Conservation (phyloP, 2,797 vertebrate species). For the Parauchenoglanis punctatus region DNA sequence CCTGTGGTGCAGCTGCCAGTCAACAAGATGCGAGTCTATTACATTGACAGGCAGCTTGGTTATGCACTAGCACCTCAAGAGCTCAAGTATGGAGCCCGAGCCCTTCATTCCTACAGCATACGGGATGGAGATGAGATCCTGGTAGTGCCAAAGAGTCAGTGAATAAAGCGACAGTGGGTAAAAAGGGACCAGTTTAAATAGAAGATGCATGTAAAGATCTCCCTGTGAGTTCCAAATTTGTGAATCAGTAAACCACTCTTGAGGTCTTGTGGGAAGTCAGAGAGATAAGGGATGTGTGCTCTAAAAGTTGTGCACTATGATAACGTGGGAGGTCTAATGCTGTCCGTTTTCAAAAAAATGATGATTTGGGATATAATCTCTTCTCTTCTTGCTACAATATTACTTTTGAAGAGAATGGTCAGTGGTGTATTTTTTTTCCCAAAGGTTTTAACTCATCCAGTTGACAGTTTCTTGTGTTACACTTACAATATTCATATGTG, state of each 20-base stretch:
- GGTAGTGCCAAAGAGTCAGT: conserved; percentile 80
- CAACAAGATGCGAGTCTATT: conserved; percentile 89
- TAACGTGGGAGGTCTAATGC: neutral
- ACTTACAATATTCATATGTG: neutral
- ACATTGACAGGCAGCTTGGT: conserved; percentile 84
- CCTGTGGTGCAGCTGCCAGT: conserved; percentile 84
- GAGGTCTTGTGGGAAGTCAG: neutral
- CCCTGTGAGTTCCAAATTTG: conserved; percentile 11
- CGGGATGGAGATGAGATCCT: conserved; percentile 93
- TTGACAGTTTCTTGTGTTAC: neutral
- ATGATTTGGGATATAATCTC: conserved; percentile 3
- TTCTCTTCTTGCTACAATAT: neutral
- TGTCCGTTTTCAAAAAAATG: neutral
- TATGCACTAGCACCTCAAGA: conserved; percentile 86
- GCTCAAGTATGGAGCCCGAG: conserved; percentile 86
- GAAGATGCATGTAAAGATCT: conserved; percentile 1
- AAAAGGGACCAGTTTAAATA: neutral
- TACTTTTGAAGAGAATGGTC: neutral
- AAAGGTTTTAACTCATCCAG: conserved; percentile 1
- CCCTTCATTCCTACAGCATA: conserved; percentile 92
- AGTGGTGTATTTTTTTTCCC: neutral
- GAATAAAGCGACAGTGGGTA: conserved; percentile 14
- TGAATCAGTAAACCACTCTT: neutral
- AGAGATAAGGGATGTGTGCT: neutral
- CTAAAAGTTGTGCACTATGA: neutral